A percentile compares a stretch with the other conserved stretches of the same genome.
phyloP scores from a whole-genome alignment of 2,888 invertebrate species.

The Tachystola acroxantha region DNA sequence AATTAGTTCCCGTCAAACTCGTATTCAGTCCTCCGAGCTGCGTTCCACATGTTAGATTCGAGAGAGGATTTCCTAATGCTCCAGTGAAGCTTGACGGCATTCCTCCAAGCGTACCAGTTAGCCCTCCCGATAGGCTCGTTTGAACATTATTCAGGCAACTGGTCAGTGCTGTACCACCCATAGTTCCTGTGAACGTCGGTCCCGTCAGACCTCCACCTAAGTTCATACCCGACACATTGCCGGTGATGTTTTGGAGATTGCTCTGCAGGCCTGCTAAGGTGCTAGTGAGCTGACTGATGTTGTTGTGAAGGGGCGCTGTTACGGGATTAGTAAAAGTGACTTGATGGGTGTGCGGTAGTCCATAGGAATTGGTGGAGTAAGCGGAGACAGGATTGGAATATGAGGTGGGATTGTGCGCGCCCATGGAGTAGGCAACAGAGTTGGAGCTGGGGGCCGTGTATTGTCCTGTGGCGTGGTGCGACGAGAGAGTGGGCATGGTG shows the following conservation, averaged over 20 bases:
- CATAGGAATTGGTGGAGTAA: slow-evolving; percentile 63
- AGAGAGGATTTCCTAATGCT: slow-evolving; percentile 59
- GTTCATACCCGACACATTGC: slow-evolving; percentile 63
- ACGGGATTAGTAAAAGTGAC: slow-evolving; percentile 73
- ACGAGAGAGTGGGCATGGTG: slow-evolving; percentile 80
- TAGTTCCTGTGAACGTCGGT: slow-evolving; percentile 67
- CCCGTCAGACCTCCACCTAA: slow-evolving; percentile 62
- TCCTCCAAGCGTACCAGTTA: slow-evolving; percentile 61
- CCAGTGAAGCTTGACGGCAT: slow-evolving; percentile 62
- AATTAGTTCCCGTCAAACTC: slow-evolving; percentile 54
- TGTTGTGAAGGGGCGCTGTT: slow-evolving; percentile 67
- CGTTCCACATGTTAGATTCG: slow-evolving; percentile 57
- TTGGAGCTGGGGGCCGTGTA: slow-evolving; percentile 69
- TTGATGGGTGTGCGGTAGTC: slow-evolving; percentile 70
- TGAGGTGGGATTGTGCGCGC: slow-evolving; percentile 70
- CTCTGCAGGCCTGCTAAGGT: slow-evolving; percentile 69
- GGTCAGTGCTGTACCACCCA: slow-evolving; percentile 65
- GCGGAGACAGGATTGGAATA: slow-evolving; percentile 74
- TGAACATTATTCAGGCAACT: slow-evolving; percentile 66
- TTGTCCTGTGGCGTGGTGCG: slow-evolving; percentile 65
- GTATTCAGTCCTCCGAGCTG: slow-evolving; percentile 64
- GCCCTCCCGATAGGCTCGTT: slow-evolving; percentile 60
- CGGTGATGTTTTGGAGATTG: slow-evolving; percentile 65
- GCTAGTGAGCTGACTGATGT: slow-evolving; percentile 70
- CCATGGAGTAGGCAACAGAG: slow-evolving; percentile 70